Conservation (phyloP, 2,888 invertebrate species). For the Blastobasis adustella region DNA sequence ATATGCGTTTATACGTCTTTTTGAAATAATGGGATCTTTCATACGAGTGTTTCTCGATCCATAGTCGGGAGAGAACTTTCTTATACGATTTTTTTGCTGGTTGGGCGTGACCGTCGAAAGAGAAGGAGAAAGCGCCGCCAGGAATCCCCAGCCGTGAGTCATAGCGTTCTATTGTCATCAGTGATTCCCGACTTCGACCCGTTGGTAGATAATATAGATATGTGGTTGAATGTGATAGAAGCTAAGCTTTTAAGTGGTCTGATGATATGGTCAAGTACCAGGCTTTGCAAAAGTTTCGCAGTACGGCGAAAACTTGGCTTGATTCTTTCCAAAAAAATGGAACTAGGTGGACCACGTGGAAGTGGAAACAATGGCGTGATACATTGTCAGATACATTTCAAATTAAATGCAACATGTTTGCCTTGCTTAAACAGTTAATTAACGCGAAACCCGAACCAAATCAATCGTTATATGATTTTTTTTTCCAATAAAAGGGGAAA, state of each 20-base stretch:
- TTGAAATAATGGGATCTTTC: too few species aligned
- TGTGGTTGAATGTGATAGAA: constrained; percentile 22
- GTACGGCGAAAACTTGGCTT: constrained; percentile 22
- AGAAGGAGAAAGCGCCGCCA: not conserved
- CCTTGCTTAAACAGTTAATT: constrained; percentile 13
- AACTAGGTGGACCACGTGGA: constrained; percentile 21
- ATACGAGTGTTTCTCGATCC: too few species aligned
- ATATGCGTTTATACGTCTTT: not conserved
- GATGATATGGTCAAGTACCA: constrained; percentile 17
- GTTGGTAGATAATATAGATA: constrained; percentile 11
- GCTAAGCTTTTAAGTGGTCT: constrained; percentile 21
- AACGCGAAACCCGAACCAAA: constrained; percentile 5
- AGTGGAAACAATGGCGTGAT: constrained; percentile 22
- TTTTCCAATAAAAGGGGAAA: constrained; percentile 15
- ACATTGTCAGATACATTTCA: constrained; percentile 18
- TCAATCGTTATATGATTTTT: constrained; percentile 21
- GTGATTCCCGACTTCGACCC: constrained; percentile 18
- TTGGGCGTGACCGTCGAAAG: not conserved
- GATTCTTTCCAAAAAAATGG: constrained; percentile 18
- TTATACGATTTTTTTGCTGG: too few species aligned
- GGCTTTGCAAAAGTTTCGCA: constrained; percentile 19
- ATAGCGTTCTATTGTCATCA: constrained; percentile 11
- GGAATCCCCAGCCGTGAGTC: constrained; percentile 10
- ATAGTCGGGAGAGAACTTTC: too few species aligned
- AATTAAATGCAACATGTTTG: constrained; percentile 15